A percentile compares a stretch with the other conserved stretches of the same genome.
phyloP scores from a whole-genome alignment of 2,888 invertebrate species.

The Globia sparganii region DNA sequence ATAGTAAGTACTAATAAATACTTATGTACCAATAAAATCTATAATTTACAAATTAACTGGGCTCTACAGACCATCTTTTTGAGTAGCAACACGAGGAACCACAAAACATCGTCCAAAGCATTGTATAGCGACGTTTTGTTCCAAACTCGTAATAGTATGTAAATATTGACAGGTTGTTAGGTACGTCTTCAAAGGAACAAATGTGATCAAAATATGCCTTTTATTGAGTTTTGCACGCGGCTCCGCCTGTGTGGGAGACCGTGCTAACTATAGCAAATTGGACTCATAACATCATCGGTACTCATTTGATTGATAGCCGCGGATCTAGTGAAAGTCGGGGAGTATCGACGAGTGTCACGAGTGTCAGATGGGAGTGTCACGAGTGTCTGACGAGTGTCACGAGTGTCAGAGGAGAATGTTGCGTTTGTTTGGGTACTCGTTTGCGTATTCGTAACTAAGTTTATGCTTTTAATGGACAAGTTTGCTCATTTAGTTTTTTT shows the following conservation, averaged over 20 bases:
- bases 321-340: slow-evolving; percentile 11
- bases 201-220: slow-evolving; percentile 66
- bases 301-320: slow-evolving; percentile 46
- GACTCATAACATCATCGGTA: slow-evolving; percentile 34
- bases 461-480: background rate
- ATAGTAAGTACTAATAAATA: background rate
- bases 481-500: background rate
- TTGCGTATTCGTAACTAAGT: background rate
- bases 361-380: background rate
- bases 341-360: background rate
- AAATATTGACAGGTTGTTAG: slow-evolving; percentile 62
- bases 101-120: slow-evolving; percentile 23
- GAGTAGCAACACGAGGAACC: slow-evolving; percentile 23
- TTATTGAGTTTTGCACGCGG: slow-evolving; percentile 67
- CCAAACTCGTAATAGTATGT: slow-evolving; percentile 55
- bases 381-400: background rate
- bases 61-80: background rate
- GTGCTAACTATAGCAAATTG: slow-evolving; percentile 45
- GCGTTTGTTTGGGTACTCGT: background rate
- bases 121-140: slow-evolving; percentile 38
- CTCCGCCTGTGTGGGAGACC: slow-evolving; percentile 61
- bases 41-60: background rate
- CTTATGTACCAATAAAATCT: background rate
- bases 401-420: background rate
- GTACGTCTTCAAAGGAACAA: slow-evolving; percentile 48